Evolutionary conservation across 2,888 invertebrate genomes (phyloP), one percentile per base, ranked within the genome.

Genomic region (Falcaria lacertinaria): DNA sequence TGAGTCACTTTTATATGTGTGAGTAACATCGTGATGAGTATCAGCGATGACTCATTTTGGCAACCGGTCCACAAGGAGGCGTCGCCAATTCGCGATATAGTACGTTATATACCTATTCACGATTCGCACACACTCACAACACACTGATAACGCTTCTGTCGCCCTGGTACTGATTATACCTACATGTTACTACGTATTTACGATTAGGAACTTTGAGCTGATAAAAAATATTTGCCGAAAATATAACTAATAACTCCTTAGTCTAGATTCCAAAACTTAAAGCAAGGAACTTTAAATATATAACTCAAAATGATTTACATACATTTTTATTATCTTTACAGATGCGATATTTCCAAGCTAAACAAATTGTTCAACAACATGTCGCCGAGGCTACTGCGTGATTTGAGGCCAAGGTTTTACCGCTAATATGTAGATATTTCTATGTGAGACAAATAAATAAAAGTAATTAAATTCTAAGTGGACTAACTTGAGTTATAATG

Each of bases 361-460:
- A 78, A 82, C 75, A 78, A 75, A 75, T 75, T 74, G 75, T 80
- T 76, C 46, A 80, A 75, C 74, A 75, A 75, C 74, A 69, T 65
- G 60, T 64, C 63, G 60, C 45, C 81, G 82, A 85, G 84, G 86
- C 74, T 80, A 76, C 62, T 57, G 58, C 42, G 60, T 66, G 69
- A 71, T 75, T 86, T 86, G 80, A 69, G 86, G 87, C 85, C 88
- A 87, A 87, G 88, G 88, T 68, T 74, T 71, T 57, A 64, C 63
- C 68, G 74, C 78, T 83, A 80, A 83, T 79, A 82, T 74, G 67
- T 73, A 74, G 67, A 79, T 76, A 75, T 75, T 77, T 74, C 74
- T 77, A 72, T 72, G 66, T 67, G 65, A 72, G 72, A 77, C 76
- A 77, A 73, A 74, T 65, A 72, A 64, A 60, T 64, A 71, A 63